Conservation (phyloP, 2,113 vertebrate species). For the Nymphicus hollandicus region DNA sequence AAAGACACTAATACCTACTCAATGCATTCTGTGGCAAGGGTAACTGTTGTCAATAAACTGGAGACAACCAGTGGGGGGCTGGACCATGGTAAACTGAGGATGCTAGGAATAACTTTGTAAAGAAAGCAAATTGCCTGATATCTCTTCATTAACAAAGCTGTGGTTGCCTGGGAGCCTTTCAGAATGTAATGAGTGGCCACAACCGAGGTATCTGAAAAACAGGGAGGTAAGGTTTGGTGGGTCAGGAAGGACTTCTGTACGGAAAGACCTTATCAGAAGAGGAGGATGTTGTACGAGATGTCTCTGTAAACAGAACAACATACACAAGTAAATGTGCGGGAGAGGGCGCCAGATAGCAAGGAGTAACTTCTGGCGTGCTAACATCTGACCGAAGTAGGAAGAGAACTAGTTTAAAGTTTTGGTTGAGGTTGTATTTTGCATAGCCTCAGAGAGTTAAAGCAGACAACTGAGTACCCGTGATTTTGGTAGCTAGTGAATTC, state of each 20-base stretch:
- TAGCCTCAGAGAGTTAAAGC: not conserved
- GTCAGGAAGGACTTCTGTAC: not conserved
- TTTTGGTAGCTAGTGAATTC: not conserved
- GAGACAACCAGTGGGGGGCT: not conserved
- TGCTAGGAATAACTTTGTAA: not conserved
- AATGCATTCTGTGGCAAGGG: not conserved
- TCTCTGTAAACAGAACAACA: not conserved
- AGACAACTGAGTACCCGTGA: not conserved
- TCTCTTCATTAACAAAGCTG: not conserved
- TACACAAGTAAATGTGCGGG: not conserved
- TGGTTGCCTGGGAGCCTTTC: not conserved
- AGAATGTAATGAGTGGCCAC: not conserved
- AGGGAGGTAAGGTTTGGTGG: not conserved
- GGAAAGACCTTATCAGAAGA: not conserved
- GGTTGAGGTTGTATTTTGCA: not conserved
- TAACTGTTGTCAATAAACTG: not conserved
- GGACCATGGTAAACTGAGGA: not conserved
- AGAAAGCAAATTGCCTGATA: not conserved
- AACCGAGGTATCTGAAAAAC: not conserved
- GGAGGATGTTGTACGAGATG: not conserved
- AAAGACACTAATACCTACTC: not conserved
- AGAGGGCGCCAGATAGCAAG: conserved; percentile 52
- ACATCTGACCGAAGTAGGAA: not conserved
- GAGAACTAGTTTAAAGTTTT: not conserved
- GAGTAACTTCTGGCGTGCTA: not conserved